Conservation (phyloP, 2,888 invertebrate species). For the Phytoseiulus persimilis region DNA sequence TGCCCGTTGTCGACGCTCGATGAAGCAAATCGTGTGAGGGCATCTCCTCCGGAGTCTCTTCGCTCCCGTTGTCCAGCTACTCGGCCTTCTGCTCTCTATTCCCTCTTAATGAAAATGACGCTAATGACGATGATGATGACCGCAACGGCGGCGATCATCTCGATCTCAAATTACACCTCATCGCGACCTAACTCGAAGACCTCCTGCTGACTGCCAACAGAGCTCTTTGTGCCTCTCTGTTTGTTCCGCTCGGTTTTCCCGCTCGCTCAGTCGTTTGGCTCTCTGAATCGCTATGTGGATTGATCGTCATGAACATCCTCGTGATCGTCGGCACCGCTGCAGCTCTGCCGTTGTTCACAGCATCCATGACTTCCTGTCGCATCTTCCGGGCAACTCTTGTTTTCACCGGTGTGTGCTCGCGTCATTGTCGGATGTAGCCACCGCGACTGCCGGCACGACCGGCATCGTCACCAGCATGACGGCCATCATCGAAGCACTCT, state of each 20-base stretch:
- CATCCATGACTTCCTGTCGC: not conserved
- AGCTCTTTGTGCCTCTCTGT: not conserved
- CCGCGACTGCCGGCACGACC: not conserved
- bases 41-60: not conserved
- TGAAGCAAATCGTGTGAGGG: not conserved
- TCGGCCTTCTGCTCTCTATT: too few relatives aligned
- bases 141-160: not conserved
- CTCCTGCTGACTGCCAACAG: not conserved
- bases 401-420: not conserved
- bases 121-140: not conserved
- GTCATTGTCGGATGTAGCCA: not conserved
- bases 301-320: not conserved
- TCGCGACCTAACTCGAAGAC: not conserved
- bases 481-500: too few relatives aligned
- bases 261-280: not conserved
- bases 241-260: not conserved
- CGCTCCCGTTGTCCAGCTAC: not conserved
- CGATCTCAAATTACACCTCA: conserved; percentile 5
- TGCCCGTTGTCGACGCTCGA: not conserved
- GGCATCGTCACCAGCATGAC: too few relatives aligned
- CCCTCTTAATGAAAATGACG: not conserved
- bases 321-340: not conserved
- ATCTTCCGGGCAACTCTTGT: not conserved
- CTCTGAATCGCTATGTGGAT: not conserved
- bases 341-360: not conserved